phyloP scores from a whole-genome alignment of 2,113 vertebrate genomes.

The Thoracochromis brauschi region DNA sequence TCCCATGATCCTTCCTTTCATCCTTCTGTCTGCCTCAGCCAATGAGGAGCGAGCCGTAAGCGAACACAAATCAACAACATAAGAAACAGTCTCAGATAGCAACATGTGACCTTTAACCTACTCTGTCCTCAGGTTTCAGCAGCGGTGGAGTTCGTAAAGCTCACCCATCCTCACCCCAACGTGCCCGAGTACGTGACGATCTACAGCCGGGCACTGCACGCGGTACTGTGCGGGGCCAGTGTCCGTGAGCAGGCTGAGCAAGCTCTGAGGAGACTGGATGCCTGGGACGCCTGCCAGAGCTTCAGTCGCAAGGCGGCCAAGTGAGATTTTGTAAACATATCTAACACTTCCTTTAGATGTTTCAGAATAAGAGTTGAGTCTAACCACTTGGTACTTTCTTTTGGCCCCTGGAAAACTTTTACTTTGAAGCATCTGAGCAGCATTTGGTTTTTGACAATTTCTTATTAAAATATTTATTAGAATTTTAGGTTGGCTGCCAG shows the following conservation, averaged over 20 bases:
- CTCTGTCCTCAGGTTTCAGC: slow-evolving; percentile 43
- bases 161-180: slow-evolving; percentile 64
- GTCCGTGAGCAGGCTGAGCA: slow-evolving; percentile 37
- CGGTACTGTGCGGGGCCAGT: slow-evolving; percentile 51
- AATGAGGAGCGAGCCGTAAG: slow-evolving; percentile 59
- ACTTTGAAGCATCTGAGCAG: background rate
- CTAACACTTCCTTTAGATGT: background rate
- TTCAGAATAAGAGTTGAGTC: background rate
- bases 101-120: background rate
- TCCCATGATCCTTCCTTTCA: slow-evolving; percentile 59
- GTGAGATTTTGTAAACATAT: background rate
- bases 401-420: background rate
- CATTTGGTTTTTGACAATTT: background rate
- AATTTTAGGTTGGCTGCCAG: background rate
- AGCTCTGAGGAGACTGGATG: slow-evolving; percentile 47
- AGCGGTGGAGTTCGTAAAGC: slow-evolving; percentile 52
- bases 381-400: background rate
- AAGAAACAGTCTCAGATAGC: background rate
- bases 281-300: slow-evolving; percentile 50
- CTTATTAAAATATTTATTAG: background rate
- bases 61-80: background rate
- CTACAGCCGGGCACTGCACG: slow-evolving; percentile 53
- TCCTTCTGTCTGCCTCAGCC: slow-evolving; percentile 57
- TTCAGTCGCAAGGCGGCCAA: slow-evolving; percentile 51
- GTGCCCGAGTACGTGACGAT: slow-evolving; percentile 44